Evolutionary conservation across 2,113 vertebrate genomes (phyloP).

Genomic region (Pituophis catenifer): DNA sequence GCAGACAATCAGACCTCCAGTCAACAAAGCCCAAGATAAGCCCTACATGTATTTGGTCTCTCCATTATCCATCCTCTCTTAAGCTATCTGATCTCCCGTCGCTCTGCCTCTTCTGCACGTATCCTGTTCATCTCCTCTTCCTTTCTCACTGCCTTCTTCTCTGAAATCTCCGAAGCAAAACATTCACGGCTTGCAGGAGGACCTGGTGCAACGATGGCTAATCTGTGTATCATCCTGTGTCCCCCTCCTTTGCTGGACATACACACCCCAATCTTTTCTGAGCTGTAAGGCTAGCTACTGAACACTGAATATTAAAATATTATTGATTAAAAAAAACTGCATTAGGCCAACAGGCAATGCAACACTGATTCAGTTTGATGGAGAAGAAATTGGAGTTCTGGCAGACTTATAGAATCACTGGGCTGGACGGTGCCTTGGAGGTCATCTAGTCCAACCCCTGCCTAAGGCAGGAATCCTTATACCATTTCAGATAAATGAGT

Average conservation of each 20-base stretch:
- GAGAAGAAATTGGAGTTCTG: background rate
- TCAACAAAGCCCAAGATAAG: background rate
- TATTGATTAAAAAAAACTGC: background rate
- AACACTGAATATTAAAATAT: background rate
- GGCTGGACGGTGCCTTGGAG: background rate
- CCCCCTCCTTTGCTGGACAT: background rate
- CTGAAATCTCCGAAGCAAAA: background rate
- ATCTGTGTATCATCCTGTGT: background rate
- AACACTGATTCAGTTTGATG: background rate
- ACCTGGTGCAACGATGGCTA: background rate
- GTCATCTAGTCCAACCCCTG: background rate
- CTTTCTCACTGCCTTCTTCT: background rate
- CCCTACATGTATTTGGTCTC: background rate
- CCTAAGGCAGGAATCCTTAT: background rate
- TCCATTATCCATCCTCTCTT: background rate
- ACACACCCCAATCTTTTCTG: background rate
- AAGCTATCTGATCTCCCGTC: background rate
- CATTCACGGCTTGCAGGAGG: background rate
- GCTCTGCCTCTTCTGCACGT: background rate
- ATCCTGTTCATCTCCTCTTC: background rate
- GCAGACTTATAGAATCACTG: background rate
- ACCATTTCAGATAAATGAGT: background rate
- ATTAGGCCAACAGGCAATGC: background rate
- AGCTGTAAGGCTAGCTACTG: background rate
- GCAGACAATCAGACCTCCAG: background rate